Evolutionary conservation across 1,140 invertebrate species (phyloP).

Genomic region (Lerema accius): DNA sequence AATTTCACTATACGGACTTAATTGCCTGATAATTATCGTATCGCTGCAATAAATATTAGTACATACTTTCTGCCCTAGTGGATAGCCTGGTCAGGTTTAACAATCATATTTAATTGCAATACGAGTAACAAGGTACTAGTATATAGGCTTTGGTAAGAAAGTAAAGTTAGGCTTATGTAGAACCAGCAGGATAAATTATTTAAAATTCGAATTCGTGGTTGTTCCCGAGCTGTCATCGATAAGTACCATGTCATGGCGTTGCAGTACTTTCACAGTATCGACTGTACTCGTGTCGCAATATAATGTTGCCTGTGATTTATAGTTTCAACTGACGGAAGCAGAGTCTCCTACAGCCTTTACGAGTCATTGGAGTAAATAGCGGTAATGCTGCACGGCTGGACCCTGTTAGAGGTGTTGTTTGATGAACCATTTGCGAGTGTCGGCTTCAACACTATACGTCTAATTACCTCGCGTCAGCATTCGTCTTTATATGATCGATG

Average conservation of each 20-base stretch:
- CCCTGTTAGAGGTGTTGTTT: too few relatives aligned
- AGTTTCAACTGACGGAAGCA: slow-evolving; percentile 20
- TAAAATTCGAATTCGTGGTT: too few relatives aligned
- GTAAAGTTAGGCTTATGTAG: too few relatives aligned
- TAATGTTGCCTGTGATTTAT: slow-evolving; percentile 5
- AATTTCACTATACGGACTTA: slow-evolving; percentile 8
- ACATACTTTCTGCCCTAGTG: slow-evolving; percentile 14
- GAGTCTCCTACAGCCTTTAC: background rate
- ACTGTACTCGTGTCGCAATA: background rate
- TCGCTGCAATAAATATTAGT: slow-evolving; percentile 6
- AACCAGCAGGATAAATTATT: background rate
- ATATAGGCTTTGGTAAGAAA: too few relatives aligned
- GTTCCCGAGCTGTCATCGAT: too few relatives aligned
- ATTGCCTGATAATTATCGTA: slow-evolving; percentile 2
- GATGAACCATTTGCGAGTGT: too few relatives aligned
- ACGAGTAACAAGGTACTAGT: too few relatives aligned
- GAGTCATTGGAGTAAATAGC: slow-evolving; percentile 6
- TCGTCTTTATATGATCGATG: too few relatives aligned
- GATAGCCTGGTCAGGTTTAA: slow-evolving; percentile 14
- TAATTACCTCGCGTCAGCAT: too few relatives aligned
- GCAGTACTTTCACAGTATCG: slow-evolving; percentile 4
- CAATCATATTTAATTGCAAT: too few relatives aligned
- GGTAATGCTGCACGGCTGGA: too few relatives aligned
- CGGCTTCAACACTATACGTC: too few relatives aligned
- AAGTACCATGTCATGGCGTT: background rate